These are phyloP conservation scores for Holacanthus passer DNA, from an alignment of 2,113 vertebrate species.

Conservation along the genomic window DNA sequence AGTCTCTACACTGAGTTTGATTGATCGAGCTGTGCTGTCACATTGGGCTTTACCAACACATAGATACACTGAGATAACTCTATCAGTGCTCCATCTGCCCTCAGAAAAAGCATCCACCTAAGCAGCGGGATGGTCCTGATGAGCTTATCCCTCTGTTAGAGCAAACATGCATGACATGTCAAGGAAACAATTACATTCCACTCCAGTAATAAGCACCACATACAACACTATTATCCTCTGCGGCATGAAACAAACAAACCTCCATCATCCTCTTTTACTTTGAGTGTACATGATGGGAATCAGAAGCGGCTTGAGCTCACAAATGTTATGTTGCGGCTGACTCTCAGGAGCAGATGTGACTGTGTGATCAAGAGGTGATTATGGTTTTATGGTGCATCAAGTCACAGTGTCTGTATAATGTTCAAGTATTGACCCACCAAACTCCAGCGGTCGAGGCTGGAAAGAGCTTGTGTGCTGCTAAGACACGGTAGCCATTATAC, in stretches of 20 bases:
- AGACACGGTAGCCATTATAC: slow-evolving; percentile 40
- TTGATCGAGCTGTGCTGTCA: slow-evolving; percentile 16
- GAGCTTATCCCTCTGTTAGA: slow-evolving; percentile 27
- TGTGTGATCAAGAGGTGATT: slow-evolving; percentile 29
- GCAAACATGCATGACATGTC: slow-evolving; percentile 9
- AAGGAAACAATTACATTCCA: slow-evolving; percentile 6
- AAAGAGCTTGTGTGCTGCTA: not conserved
- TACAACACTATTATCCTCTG: not conserved
- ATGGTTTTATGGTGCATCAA: slow-evolving; percentile 26
- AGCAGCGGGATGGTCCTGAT: slow-evolving; percentile 6
- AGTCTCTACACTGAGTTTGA: not conserved
- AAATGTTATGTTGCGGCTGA: not conserved
- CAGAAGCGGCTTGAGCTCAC: not conserved
- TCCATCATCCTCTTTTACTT: not conserved
- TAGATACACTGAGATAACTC: slow-evolving; percentile 19
- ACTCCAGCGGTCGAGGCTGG: not conserved
- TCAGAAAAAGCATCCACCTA: slow-evolving; percentile 28
- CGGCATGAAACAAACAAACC: not conserved
- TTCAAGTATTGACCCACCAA: slow-evolving; percentile 38
- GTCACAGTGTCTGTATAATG: slow-evolving; percentile 17
- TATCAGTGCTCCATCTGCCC: slow-evolving; percentile 33
- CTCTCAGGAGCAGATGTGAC: slow-evolving; percentile 33
- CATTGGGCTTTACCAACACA: not conserved
- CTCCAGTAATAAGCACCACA: not conserved
- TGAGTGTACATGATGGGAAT: not conserved